phyloP scores from a whole-genome alignment of 2,113 vertebrate species.

The Amia ocellicauda region DNA sequence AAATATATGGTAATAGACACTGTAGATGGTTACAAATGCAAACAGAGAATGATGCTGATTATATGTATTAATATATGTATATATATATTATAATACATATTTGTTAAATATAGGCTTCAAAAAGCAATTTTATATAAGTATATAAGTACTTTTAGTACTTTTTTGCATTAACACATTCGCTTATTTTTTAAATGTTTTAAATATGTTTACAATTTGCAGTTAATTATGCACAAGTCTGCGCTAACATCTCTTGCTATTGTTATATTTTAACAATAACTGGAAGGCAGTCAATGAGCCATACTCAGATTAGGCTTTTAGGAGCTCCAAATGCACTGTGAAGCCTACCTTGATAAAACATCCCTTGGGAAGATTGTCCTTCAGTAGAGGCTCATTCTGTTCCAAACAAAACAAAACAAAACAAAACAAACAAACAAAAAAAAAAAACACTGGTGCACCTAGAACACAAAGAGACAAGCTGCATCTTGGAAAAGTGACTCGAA shows the following conservation, averaged over 20 bases:
- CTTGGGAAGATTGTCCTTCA: conserved; percentile 24
- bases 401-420: neutral
- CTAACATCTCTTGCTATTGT: conserved; percentile 28
- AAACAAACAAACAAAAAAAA: neutral
- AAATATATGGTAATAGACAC: no score
- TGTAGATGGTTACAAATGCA: no score
- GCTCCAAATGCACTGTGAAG: conserved; percentile 28
- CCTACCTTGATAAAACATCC: conserved; percentile 30
- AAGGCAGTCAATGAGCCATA: conserved; percentile 27
- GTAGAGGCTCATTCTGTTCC: conserved; percentile 34
- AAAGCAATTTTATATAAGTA: no score
- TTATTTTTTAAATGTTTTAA: no score
- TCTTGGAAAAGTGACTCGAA: conserved; percentile 17
- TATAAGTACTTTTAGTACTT: no score
- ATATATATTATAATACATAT: no score
- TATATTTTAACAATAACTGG: conserved; percentile 25
- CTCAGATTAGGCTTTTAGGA: conserved; percentile 14
- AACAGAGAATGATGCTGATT: no score
- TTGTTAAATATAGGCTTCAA: no score
- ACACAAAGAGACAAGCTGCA: conserved; percentile 15
- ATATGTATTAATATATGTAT: no score
- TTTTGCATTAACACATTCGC: no score
- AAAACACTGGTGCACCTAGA: conserved; percentile 4
- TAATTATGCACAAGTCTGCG: conserved; percentile 33
- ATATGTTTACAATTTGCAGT: conserved; percentile 32